Evolutionary conservation across 2,797 vertebrate species (phyloP), one percentile per base, ranked within the genome.

Genomic region (Sardinella longiceps): DNA sequence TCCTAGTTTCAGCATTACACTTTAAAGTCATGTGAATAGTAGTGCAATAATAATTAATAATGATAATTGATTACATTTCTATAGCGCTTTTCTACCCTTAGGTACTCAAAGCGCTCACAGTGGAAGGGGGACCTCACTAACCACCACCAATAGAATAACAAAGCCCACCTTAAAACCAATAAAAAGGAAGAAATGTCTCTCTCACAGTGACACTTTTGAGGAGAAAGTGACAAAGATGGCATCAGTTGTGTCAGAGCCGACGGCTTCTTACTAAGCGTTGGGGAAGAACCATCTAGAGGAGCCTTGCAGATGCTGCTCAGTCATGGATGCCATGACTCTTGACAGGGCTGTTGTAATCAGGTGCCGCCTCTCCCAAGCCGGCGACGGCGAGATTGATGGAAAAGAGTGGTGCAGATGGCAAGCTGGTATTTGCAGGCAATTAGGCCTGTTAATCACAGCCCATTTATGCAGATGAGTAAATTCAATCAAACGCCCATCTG

Each of bases 391-490:
- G 80, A 88, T 88, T 23, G 86, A 89, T 89, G 83, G 83, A 83
- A 86, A 83, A 51, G 56, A 30, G 80, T 50, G 46, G 45, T 60
- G 6, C 45, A 86, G 85, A 89, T 82, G 70, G 80, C 84, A 80
- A 85, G 83, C 88, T 88, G 85, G 87, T 87, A 87, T 89, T 89
- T 86, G 83, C 81, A 20, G 86, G 80, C 87, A 86, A 89, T 90
- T 90, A 87, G 83, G 43, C 70, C 80, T 85, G 85, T 89, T 90
- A 89, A 89, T 89, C 89, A 89, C 83, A 63, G 84, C 84, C 87
- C 88, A 45, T 84, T 90, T 89, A 90, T 88, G 86, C 85, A 85
- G 84, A 83, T 87, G 82, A 87, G 86, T 86, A 88, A 87, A 89
- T 88, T 87, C 80, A 88, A 89, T 88, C 82, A 88, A 85, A 85